Percentiles rank a stretch among this genome's conserved stretches.
These are phyloP conservation scores for Sigmodon hispidus DNA, from an alignment of 2,113 vertebrate species.

Conservation along the genomic window DNA sequence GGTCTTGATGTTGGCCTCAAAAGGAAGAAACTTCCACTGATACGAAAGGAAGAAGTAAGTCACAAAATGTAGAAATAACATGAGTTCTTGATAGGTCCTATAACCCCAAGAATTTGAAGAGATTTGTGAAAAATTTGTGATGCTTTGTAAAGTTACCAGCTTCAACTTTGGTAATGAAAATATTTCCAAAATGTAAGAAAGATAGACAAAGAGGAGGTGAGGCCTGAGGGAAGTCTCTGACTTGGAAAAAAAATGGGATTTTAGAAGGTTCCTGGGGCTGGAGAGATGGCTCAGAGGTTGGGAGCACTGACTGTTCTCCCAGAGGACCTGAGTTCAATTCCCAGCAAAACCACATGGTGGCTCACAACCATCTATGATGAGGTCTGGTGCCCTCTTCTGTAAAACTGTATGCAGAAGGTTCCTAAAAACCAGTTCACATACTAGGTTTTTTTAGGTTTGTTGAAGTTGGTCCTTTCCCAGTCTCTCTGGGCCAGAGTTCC, in stretches of 20 bases:
- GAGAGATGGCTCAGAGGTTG: too few relatives aligned
- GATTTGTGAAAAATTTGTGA: not conserved
- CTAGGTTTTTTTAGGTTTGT: not conserved
- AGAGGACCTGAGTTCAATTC: too few relatives aligned
- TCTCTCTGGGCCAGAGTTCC: not conserved
- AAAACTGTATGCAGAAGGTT: too few relatives aligned
- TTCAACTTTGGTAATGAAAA: not conserved
- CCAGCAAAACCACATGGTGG: too few relatives aligned
- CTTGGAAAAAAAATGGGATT: not conserved
- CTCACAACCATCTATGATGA: too few relatives aligned
- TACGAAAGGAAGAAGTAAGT: conserved; percentile 3
- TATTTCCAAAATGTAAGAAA: not conserved
- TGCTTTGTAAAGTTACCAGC: not conserved
- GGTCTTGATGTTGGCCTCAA: not conserved
- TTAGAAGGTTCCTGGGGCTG: not conserved
- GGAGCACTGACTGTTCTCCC: too few relatives aligned
- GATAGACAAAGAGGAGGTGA: not conserved
- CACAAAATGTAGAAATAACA: not conserved
- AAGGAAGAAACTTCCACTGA: not conserved
- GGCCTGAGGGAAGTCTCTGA: not conserved
- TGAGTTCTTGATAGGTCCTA: too few relatives aligned
- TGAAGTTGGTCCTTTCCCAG: not conserved
- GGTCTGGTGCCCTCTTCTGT: too few relatives aligned
- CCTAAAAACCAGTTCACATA: not conserved
- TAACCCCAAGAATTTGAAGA: not conserved